These are phyloP conservation scores for Thereva nobilitata DNA, from an alignment of 2,888 invertebrate genomes.

Conservation along the genomic window DNA sequence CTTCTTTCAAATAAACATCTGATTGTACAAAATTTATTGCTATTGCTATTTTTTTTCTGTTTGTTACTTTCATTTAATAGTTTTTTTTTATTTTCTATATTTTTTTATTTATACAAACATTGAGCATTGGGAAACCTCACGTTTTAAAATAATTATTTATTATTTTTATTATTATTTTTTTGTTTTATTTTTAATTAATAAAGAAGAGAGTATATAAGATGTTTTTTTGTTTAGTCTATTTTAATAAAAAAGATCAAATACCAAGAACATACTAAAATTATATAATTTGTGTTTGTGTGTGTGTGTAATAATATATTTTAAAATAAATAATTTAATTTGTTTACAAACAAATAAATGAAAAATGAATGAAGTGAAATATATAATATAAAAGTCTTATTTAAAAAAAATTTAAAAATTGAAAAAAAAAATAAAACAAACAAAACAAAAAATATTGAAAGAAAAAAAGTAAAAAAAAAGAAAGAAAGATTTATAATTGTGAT, in stretches of 20 bases:
- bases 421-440: constrained; percentile 13
- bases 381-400: too few relatives aligned
- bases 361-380: too few relatives aligned
- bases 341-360: too few relatives aligned
- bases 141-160: constrained; percentile 3
- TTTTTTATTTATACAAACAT: constrained; percentile 23
- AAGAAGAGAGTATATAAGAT: not conserved
- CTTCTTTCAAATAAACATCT: constrained; percentile 21
- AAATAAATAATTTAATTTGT: too few relatives aligned
- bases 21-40: constrained; percentile 31
- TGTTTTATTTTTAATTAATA: not conserved
- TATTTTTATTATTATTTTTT: not conserved
- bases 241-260: too few relatives aligned
- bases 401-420: not conserved
- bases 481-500: constrained; percentile 29
- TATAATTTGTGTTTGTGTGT: too few relatives aligned
- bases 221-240: too few relatives aligned
- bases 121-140: constrained; percentile 31
- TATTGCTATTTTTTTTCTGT: constrained; percentile 17
- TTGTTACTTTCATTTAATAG: too few relatives aligned
- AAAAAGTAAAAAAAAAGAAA: constrained; percentile 20
- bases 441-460: constrained; percentile 10
- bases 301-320: too few relatives aligned
- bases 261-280: too few relatives aligned
- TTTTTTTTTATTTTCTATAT: constrained; percentile 1